Percentiles rank a stretch among this genome's conserved stretches.
phyloP scores from a whole-genome alignment of 2,888 invertebrate species.

The Bembecia ichneumoniformis region DNA sequence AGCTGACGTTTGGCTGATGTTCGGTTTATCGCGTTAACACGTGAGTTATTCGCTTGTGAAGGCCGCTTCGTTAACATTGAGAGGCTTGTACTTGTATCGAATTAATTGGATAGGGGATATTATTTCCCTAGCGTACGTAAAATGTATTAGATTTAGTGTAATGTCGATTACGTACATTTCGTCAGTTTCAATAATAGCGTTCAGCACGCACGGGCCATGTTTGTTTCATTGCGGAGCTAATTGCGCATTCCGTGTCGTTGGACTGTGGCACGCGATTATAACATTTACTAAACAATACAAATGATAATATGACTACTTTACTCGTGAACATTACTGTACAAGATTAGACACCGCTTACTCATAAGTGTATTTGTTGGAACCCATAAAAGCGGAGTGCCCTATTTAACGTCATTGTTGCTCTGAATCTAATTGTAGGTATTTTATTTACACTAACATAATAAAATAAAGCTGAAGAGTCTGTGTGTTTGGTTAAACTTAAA shows the following conservation, averaged over 20 bases:
- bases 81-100: constrained; percentile 8
- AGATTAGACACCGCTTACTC: neutral
- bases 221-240: constrained; percentile 27
- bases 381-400: no score
- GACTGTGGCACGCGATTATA: constrained; percentile 6
- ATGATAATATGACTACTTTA: neutral
- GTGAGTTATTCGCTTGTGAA: constrained; percentile 2
- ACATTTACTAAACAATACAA: neutral
- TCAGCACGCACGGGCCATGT: constrained; percentile 26
- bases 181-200: constrained; percentile 19
- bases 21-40: neutral
- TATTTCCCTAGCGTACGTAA: constrained; percentile 15
- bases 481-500: no score
- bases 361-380: neutral
- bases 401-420: no score
- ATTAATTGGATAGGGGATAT: constrained; percentile 18
- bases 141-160: constrained; percentile 15
- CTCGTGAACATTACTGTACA: neutral
- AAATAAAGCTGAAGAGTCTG: no score
- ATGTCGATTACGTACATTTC: constrained; percentile 20
- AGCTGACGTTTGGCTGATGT: neutral
- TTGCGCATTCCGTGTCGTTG: constrained; percentile 18
- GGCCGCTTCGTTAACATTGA: constrained; percentile 9
- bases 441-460: no score
- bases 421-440: no score